Conservation (phyloP, 2,888 invertebrate genomes). For the Psylliodes chrysocephalus region DNA sequence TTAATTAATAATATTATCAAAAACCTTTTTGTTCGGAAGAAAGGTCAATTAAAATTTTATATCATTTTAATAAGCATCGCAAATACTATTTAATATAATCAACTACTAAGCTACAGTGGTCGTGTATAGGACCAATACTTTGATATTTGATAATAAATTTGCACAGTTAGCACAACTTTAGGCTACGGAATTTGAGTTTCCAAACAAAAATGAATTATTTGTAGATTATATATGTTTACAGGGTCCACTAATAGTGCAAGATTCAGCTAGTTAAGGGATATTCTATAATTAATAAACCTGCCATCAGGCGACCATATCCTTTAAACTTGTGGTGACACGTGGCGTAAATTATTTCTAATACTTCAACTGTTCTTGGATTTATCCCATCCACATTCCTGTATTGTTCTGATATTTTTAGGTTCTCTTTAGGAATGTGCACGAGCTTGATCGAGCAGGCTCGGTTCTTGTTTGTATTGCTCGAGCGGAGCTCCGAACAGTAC, state of each 20-base stretch:
- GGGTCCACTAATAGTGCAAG: background rate
- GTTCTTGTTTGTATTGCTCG: too few relatives aligned
- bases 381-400: too few relatives aligned
- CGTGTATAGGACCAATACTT: conserved; percentile 7
- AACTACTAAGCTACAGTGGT: conserved; percentile 15
- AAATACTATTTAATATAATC: background rate
- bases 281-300: too few relatives aligned
- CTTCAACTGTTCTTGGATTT: too few relatives aligned
- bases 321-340: too few relatives aligned
- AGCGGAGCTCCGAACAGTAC: too few relatives aligned
- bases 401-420: too few relatives aligned
- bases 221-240: background rate
- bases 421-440: too few relatives aligned
- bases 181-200: background rate
- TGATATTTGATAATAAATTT: conserved; percentile 9
- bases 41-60: conserved; percentile 9
- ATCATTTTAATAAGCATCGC: conserved; percentile 2
- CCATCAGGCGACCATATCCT: too few relatives aligned
- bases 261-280: too few relatives aligned
- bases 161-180: conserved; percentile 11
- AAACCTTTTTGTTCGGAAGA: background rate
- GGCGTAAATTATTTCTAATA: too few relatives aligned
- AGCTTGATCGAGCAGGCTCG: too few relatives aligned
- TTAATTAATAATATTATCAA: background rate
- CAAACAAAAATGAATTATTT: background rate